Percentiles rank a stretch among this genome's conserved stretches.
phyloP scores from a whole-genome alignment of 2,113 vertebrate genomes.

The Ginglymostoma cirratum region DNA sequence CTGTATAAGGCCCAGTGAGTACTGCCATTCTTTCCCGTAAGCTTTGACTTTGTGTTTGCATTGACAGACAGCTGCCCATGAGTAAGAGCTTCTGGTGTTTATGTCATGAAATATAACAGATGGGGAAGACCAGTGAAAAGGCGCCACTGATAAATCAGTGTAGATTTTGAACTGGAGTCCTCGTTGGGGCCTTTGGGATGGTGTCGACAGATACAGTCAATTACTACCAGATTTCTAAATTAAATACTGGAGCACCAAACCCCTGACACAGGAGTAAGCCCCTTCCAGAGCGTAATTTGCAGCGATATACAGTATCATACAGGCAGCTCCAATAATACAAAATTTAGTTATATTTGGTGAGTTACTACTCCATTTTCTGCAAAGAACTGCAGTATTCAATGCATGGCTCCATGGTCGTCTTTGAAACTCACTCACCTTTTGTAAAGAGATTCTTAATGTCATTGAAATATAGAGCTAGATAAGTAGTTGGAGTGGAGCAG shows the following conservation, averaged over 20 bases:
- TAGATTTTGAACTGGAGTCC: neutral
- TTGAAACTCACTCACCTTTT: neutral
- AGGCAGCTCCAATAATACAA: neutral
- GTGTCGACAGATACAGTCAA: neutral
- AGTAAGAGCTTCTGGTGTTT: neutral
- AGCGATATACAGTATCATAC: neutral
- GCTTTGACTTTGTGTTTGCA: neutral
- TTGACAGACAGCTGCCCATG: neutral
- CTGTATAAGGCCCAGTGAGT: constrained; percentile 24
- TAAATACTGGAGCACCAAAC: neutral
- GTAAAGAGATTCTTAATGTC: neutral
- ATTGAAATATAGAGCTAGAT: neutral
- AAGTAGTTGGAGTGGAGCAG: neutral
- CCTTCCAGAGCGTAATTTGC: neutral
- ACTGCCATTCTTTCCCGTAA: neutral
- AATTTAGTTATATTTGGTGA: neutral
- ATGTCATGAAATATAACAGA: no score
- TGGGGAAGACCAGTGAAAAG: no score
- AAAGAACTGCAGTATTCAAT: neutral
- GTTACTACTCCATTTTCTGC: neutral
- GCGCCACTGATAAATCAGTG: neutral
- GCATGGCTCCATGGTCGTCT: no score
- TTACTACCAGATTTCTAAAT: neutral
- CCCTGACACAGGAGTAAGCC: no score
- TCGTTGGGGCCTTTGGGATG: neutral